Base-by-base conservation (phyloP, 2,797 vertebrate species). In the Ispidina picta region DNA sequence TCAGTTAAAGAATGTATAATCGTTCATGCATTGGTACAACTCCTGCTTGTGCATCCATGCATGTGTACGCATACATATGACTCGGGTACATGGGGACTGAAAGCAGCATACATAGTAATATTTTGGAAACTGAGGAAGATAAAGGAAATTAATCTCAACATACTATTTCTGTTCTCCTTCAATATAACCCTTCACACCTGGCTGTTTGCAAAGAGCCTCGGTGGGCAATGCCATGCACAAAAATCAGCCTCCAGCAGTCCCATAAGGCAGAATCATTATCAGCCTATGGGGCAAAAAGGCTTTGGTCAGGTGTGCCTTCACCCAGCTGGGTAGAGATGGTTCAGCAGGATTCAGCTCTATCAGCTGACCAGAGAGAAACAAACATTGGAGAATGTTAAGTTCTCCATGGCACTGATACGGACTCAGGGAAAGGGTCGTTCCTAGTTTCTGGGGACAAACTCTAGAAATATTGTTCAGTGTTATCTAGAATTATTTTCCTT, bases 291-390 rank as follows among this genome's bases (percentile, higher is more conserved):
- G 15, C 43, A 51, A 35, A 86, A 31, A 46, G 26, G 12, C n/a
- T 56, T 65, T 26, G 37, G 54, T 17, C 60, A 52, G 1, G 0
- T n/a, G 13, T 49, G 49, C 29, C 60, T 33, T 63, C 51, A 31
- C 7, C 55, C 39, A 17, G 8, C 0, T 1, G 2, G 44, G 33
- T 5, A 13, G 33, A 11, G 51, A 55, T 80, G 60, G 35, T 39
- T 64, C 33, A 43, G 55, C 0, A 0, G 52, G 37, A 56, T 35
- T 33, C 66, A 29, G 62, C 20, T 88, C 46, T 22, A 23, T 19
- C 51, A 20, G 19, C 21, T 0, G 0, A 28, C 7, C 29, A 2
- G 0, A 31, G 31, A 8, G 20, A 74, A 74, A 70, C 1, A 28
- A 79, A 11, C 10, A 58, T 66, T 20, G 29, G 21, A 51, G 37